Evolutionary conservation across 2,797 vertebrate species (phyloP), one percentile per base, ranked within the genome.

Genomic region (Microtus californicus): DNA sequence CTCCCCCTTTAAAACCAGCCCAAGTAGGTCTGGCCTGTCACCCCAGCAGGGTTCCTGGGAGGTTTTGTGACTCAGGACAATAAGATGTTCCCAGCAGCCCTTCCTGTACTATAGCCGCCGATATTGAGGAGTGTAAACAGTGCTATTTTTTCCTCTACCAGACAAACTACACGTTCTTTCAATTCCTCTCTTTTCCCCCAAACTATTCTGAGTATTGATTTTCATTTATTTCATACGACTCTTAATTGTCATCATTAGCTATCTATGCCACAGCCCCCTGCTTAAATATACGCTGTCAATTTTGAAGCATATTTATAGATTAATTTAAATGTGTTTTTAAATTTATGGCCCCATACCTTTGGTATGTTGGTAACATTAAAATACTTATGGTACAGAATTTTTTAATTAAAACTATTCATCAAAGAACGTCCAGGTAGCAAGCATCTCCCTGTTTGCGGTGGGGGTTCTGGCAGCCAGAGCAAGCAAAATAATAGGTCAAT

Each of bases 371-470:
- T 98, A 99, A 98, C 98, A 98, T 99, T 98, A 98, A 99, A 99
- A 99, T 98, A 99, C 99, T 99, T 99, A 98, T 98, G 98, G 98
- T 98, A 98, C 98, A 98, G 98, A 98, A 98, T 98, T 98, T 98
- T 99, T 99, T 99, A 99, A 99, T 99, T 99, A 99, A 99, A 99
- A 98, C 99, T 98, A 99, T 99, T 99, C 98, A 99, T 99, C 99
- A 99, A 98, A 98, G 94, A 95, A 98, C 97, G 98, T 98, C 98
- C 99, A 99, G 99, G 99, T 99, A 99, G 98, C 95, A 93, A 97
- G 96, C 97, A 97, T 98, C 98, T 98, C 98, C 98, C 98, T 98
- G 98, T 98, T 98, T 98, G 98, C 98, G 93, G 98, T 98, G 98
- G 98, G 98, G 98, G 98, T 98, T 98, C 96, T 98, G 97, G 97